Evolutionary conservation across 2,888 invertebrate genomes (phyloP).

Genomic region (Flexamia atlantica): DNA sequence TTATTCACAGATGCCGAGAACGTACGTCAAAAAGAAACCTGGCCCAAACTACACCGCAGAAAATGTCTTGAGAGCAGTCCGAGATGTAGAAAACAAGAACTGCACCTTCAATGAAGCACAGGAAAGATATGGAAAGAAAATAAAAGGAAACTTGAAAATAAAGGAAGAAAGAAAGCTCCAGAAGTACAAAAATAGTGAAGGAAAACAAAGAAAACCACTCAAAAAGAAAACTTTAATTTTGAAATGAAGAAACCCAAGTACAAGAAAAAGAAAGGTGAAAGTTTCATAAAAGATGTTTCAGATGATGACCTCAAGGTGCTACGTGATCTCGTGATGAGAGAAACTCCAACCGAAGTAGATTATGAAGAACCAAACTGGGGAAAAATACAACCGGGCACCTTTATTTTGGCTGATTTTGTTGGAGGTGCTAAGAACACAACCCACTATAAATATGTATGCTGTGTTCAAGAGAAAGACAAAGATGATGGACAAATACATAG

Average conservation of each 20-base stretch:
- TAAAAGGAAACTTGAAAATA: conserved; percentile 28
- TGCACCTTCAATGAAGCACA: no score
- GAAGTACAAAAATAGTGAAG: background rate
- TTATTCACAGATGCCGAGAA: no score
- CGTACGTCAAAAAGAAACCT: no score
- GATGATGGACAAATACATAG: conserved; percentile 46
- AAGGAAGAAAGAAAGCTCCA: conserved; percentile 37
- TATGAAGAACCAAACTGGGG: conserved; percentile 56
- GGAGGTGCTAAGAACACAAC: conserved; percentile 52
- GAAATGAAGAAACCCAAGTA: background rate
- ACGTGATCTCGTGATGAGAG: conserved; percentile 26
- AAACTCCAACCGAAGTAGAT: conserved; percentile 38
- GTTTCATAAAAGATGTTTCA: background rate
- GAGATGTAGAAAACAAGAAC: no score
- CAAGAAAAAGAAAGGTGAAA: conserved; percentile 1
- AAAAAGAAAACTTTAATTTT: conserved; percentile 22
- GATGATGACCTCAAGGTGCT: conserved; percentile 39
- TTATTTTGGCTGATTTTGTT: conserved; percentile 53
- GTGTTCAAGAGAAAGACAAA: conserved; percentile 40
- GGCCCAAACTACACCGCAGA: no score
- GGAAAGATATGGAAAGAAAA: no score
- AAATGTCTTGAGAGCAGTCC: no score
- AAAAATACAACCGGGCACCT: conserved; percentile 48
- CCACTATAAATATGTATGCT: conserved; percentile 59
- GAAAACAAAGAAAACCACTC: background rate